Percentiles rank a stretch among this genome's conserved stretches.
These are phyloP conservation scores for Carassius carassius DNA, from an alignment of 2,113 vertebrate genomes.

Conservation along the genomic window DNA sequence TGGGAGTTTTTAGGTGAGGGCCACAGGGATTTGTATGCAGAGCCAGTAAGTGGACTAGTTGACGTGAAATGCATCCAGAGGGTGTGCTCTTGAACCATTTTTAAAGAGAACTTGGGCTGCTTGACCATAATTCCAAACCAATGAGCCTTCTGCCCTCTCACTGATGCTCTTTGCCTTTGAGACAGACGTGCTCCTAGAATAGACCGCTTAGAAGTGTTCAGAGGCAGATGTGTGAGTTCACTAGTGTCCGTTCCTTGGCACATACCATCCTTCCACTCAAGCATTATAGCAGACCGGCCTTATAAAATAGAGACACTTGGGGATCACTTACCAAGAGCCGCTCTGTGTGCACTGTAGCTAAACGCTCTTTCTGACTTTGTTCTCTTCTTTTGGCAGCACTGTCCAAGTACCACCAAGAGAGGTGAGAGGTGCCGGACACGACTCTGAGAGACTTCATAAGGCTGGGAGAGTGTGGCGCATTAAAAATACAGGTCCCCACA, in stretches of 20 bases:
- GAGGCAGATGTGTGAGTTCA: conserved; percentile 20
- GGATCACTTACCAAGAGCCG: background rate
- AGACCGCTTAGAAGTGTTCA: conserved; percentile 20
- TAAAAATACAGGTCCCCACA: conserved; percentile 62
- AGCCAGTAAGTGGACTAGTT: conserved; percentile 13
- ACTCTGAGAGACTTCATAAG: conserved; percentile 20
- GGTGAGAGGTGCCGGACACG: conserved; percentile 30
- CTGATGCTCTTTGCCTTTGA: conserved; percentile 37
- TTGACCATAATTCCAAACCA: conserved; percentile 29
- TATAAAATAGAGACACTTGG: background rate
- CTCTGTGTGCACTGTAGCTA: conserved; percentile 32
- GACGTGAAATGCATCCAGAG: conserved; percentile 13
- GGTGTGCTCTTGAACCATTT: conserved; percentile 38
- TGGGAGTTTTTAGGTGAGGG: conserved; percentile 29
- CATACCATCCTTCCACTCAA: background rate
- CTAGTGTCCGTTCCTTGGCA: conserved; percentile 16
- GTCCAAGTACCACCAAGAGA: conserved; percentile 21
- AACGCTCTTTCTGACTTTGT: conserved; percentile 60
- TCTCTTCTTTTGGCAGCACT: conserved; percentile 49
- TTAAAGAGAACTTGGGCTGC: conserved; percentile 33
- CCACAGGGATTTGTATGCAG: conserved; percentile 46
- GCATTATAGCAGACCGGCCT: background rate
- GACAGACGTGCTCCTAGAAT: conserved; percentile 27
- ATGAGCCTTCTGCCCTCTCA: conserved; percentile 15
- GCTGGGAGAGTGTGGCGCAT: conserved; percentile 51